Conservation (phyloP, 2,113 vertebrate species). For the Myiozetetes cayanensis region DNA sequence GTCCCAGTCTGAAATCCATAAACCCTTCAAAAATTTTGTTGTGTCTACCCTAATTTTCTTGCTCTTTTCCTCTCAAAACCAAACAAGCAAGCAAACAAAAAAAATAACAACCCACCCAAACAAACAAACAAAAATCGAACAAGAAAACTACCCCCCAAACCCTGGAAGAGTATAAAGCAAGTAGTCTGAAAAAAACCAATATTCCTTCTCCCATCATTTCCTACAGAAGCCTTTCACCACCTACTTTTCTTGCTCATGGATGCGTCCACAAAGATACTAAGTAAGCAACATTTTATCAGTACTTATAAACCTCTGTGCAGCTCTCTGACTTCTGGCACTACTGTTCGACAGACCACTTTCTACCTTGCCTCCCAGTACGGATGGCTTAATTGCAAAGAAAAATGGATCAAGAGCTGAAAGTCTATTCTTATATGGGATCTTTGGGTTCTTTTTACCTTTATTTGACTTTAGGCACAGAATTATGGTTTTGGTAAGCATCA, state of each 20-base stretch:
- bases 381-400: background rate
- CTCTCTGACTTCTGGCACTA: background rate
- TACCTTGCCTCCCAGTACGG: background rate
- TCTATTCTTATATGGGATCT: background rate
- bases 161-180: background rate
- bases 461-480: background rate
- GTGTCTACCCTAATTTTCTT: background rate
- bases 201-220: background rate
- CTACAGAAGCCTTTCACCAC: background rate
- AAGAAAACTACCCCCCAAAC: background rate
- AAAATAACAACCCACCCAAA: background rate
- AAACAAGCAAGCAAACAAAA: background rate
- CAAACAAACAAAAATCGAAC: background rate
- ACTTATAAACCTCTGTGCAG: background rate
- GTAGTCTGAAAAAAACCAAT: background rate
- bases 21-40: background rate
- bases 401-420: background rate
- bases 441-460: background rate
- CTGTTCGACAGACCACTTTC: background rate
- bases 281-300: background rate
- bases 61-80: background rate
- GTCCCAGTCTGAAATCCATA: background rate
- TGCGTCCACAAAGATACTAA: background rate
- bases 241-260: background rate
- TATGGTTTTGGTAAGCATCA: background rate